Evolutionary conservation across 2,797 vertebrate genomes (phyloP).

Genomic region (Catharus ustulatus): DNA sequence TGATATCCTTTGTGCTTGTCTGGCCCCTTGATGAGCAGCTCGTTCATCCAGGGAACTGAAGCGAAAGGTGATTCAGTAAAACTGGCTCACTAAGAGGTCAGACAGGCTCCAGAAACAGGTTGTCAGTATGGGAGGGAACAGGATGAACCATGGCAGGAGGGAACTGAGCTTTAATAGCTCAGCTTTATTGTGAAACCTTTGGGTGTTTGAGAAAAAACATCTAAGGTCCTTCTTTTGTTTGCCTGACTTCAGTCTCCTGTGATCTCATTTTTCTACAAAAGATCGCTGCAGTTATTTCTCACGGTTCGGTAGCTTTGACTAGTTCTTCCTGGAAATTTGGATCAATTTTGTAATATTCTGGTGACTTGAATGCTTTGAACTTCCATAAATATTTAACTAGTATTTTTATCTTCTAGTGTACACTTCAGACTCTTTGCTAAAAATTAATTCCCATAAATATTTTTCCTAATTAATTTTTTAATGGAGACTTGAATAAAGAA

Average conservation of each 20-base stretch:
- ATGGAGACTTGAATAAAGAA: background rate
- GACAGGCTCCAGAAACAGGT: background rate
- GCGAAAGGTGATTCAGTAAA: background rate
- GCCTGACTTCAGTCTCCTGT: background rate
- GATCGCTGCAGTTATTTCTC: background rate
- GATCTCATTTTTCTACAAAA: background rate
- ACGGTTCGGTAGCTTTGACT: background rate
- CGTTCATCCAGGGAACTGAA: background rate
- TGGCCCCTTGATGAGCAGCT: background rate
- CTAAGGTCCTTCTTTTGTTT: background rate
- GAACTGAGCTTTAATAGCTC: background rate
- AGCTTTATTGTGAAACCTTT: conserved; percentile 23
- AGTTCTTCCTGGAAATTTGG: conserved; percentile 1
- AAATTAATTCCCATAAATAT: background rate
- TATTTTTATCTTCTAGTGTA: background rate
- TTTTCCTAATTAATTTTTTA: background rate
- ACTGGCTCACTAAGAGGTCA: conserved; percentile 9
- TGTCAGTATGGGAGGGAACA: background rate
- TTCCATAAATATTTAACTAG: conserved; percentile 27
- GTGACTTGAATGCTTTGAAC: background rate
- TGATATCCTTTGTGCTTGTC: background rate
- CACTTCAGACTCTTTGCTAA: background rate
- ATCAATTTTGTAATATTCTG: conserved; percentile 12
- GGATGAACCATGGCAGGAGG: background rate
- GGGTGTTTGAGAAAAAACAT: background rate